Evolutionary conservation across 2,888 invertebrate genomes (phyloP), one percentile per base, ranked within the genome.

Genomic region (Leptura quadrifasciata): DNA sequence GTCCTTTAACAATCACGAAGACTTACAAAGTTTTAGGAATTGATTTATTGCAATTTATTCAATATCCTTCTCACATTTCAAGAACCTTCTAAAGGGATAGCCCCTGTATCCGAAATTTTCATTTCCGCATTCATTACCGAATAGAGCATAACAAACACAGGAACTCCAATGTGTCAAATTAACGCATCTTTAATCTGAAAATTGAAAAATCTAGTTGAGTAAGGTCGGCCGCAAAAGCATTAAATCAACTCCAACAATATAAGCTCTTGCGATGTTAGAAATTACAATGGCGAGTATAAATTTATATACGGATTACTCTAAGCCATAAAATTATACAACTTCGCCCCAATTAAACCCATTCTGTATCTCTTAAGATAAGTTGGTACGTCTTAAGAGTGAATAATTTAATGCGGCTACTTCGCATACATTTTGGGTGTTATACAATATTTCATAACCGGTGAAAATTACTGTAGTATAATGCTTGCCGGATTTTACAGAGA

Each of bases 261-360:
- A 61, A 61, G 31, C 60, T 17, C n/a, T 61, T 61, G 60, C n/a
- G 17, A 31, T 27, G 60, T n/a, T 61, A 61, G 60, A 61, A 61
- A 61, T 61, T 61, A 61, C 60, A 27, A 61, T 31, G 31, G 31
- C 2, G 60, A 31, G 17, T 27, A n/a, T 61, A 61, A 61, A 61
- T 61, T 61, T 27, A 61, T 61, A 61, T 17, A 31, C 27, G 60
- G 60, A 61, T 61, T 61, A 61, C 24, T 27, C 31, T 27, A 1
- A 31, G 60, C 60, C 60, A 61, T 61, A 61, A 61, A 61, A 61
- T 61, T 61, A 61, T 61, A 61, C 60, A 61, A 61, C 60, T 31
- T 61, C 15, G 24, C 31, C 6, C 60, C 60, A 61, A 61, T 61
- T 61, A 17, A 61, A 31, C 60, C 31, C 27, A 47, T 47, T 47